A percentile compares a stretch with the other conserved stretches of the same genome.
Conservation (phyloP, 1,140 invertebrate species). For the Drosophila ohnishii region DNA sequence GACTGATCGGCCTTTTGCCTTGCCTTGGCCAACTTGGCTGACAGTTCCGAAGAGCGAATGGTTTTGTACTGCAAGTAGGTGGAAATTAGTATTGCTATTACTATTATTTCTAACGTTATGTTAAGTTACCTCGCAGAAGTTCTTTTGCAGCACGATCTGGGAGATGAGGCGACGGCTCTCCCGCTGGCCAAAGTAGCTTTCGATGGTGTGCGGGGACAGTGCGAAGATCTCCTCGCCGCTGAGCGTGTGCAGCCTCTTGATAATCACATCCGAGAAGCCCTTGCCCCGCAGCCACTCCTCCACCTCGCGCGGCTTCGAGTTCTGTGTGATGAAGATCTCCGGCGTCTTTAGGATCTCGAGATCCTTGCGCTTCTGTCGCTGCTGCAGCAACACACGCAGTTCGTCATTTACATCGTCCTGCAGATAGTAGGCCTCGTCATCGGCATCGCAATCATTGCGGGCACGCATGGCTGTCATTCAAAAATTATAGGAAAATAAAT, state of each 20-base stretch:
- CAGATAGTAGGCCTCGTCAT: conserved; percentile 58
- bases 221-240: conserved; percentile 89
- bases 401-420: conserved; percentile 87
- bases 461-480: conserved; percentile 54
- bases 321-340: conserved; percentile 88
- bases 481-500: not conserved
- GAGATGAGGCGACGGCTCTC: conserved; percentile 90
- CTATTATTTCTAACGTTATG: not conserved
- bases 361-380: conserved; percentile 85
- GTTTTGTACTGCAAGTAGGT: conserved; percentile 86
- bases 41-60: conserved; percentile 87
- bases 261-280: conserved; percentile 87
- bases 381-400: conserved; percentile 86
- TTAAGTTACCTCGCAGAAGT: conserved; percentile 88
- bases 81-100: not conserved
- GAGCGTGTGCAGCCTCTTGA: conserved; percentile 87
- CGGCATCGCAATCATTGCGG: conserved; percentile 68
- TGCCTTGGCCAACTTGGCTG: conserved; percentile 87
- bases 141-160: conserved; percentile 90
- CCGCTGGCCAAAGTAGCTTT: conserved; percentile 87
- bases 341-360: conserved; percentile 88
- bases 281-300: conserved; percentile 90
- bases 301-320: conserved; percentile 87
- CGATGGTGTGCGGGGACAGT: conserved; percentile 86
- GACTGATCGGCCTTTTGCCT: conserved; percentile 85